phyloP scores from a whole-genome alignment of 2,113 vertebrate genomes.

The Scolopax mira region DNA sequence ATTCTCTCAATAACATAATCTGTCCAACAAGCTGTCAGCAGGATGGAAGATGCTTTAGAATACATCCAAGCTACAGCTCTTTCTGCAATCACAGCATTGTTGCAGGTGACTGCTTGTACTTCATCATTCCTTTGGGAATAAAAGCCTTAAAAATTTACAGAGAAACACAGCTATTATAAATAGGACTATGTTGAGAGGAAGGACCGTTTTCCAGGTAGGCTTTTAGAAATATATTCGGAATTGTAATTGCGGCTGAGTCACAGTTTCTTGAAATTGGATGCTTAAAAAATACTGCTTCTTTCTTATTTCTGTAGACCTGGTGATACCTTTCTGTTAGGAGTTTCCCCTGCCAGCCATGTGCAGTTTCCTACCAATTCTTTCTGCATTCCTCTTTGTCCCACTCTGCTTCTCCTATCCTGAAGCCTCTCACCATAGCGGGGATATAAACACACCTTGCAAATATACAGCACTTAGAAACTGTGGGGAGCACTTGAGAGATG shows the following conservation, averaged over 20 bases:
- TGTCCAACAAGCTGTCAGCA: not conserved
- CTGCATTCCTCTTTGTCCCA: not conserved
- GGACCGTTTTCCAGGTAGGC: not conserved
- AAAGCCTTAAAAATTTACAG: not conserved
- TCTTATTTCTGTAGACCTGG: not conserved
- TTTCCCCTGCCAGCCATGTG: not conserved
- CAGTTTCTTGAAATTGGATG: not conserved
- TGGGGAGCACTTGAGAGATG: not conserved
- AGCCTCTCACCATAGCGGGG: not conserved
- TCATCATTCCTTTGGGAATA: not conserved
- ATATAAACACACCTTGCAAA: not conserved
- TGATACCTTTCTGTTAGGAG: not conserved
- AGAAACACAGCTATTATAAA: not conserved
- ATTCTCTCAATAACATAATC: constrained; percentile 4
- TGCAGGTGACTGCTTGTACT: not conserved
- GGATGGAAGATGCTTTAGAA: not conserved
- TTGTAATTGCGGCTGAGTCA: not conserved
- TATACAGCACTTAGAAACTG: not conserved
- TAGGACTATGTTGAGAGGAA: not conserved
- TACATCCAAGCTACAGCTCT: not conserved
- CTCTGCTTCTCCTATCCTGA: not conserved
- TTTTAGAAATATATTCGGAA: not conserved
- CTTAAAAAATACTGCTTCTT: not conserved
- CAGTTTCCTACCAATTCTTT: not conserved
- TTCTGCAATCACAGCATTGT: not conserved